Evolutionary conservation across 2,888 invertebrate genomes (phyloP).

Genomic region (Eulithis testata): DNA sequence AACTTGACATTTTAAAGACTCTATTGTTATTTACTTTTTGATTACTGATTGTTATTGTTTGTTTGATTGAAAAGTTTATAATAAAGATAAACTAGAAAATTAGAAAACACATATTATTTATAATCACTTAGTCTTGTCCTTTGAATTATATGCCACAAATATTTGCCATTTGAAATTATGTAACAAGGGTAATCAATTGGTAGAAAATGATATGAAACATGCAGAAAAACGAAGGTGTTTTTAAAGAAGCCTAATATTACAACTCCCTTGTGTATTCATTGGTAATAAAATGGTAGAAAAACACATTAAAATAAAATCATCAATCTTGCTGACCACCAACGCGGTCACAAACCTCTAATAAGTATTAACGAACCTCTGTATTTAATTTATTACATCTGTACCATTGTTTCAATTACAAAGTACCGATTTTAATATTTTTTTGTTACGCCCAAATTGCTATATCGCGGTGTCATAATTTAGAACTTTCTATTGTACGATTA

Average conservation of each 20-base stretch:
- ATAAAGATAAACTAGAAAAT: conserved; percentile 7
- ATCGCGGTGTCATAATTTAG: conserved; percentile 66
- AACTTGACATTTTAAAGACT: conserved; percentile 36
- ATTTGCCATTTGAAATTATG: too few species aligned
- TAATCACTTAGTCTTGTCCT: too few species aligned
- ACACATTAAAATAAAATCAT: conserved; percentile 56
- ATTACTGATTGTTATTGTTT: conserved; percentile 38
- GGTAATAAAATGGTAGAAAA: conserved; percentile 21
- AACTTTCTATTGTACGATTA: conserved; percentile 73
- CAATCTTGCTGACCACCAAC: conserved; percentile 73
- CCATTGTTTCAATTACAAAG: conserved; percentile 81
- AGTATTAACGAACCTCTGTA: conserved; percentile 67
- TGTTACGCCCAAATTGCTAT: conserved; percentile 79
- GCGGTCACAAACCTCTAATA: conserved; percentile 63
- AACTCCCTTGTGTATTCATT: not conserved
- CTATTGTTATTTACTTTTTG: conserved; percentile 34
- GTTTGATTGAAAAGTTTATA: conserved; percentile 16
- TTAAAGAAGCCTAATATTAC: not conserved
- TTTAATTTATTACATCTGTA: conserved; percentile 69
- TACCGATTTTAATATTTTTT: conserved; percentile 71
- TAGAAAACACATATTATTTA: not conserved
- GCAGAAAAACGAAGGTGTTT: too few species aligned
- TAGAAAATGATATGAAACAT: too few species aligned
- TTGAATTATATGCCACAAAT: too few species aligned
- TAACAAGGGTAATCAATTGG: too few species aligned